Base-by-base conservation (phyloP, 2,797 vertebrate species). In the Danio albolineatus region DNA sequence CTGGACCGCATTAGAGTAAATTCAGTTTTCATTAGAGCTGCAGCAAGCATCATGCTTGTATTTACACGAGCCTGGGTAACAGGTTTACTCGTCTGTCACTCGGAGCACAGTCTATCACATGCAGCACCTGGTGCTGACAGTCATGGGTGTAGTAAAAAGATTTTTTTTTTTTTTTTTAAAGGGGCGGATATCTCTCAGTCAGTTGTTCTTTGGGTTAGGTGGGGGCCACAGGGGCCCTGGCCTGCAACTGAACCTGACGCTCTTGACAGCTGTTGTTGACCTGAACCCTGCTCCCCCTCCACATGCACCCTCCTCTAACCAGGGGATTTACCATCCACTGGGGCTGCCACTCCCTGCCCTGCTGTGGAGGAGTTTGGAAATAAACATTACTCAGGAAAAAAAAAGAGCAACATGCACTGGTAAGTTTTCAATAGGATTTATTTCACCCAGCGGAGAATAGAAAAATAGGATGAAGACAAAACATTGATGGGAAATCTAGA, bases 381-480 rank as follows among this genome's bases (percentile, higher is more conserved):
- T 79, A 87, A 83, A 82, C 82, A 81, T 80, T 76, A 73, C 57
- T 60, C 48, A 49, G 53, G 53, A 54, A n/a, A 67, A 80, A 80
- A 86, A 83, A 78, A 83, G 38, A 85, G 82, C 79, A 81, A 85
- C 85, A 80, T 62, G 54, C 84, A 84, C 81, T 70, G 82, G 81
- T 69, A 72, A 75, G 85, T 73, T 90, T 93, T 91, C 88, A 90
- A 87, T 84, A 91, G 87, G 92, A 90, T 94, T 94, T 94, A 95
- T 95, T 94, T 94, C 91, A 93, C 92, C 87, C 85, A 89, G 88
- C 75, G 91, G 92, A 93, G 91, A 95, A 94, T 93, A 92, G 90
- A 94, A 93, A 94, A 94, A 94, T 93, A 94, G 92, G 92, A 93
- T 93, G 89, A 93, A 92, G 90, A 93, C 92, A 92, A 92, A 93